A percentile compares a stretch with the other conserved stretches of the same genome.
Conservation (phyloP, 1,140 invertebrate genomes). For the Pseudomyrmex gracilis region DNA sequence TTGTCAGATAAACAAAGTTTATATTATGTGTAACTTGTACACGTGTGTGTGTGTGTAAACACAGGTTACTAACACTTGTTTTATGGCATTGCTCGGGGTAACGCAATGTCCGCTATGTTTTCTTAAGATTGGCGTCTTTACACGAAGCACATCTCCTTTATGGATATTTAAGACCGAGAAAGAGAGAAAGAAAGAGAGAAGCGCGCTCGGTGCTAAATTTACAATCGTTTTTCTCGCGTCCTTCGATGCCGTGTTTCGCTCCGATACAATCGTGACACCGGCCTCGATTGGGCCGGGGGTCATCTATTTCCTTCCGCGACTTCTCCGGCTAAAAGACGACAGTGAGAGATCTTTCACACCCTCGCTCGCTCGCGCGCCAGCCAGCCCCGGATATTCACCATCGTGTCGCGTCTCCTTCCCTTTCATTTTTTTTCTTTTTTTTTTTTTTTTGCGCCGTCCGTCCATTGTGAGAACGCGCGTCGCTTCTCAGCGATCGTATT, state of each 20-base stretch:
- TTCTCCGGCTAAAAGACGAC: slow-evolving; percentile 19
- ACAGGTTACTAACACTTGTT: neutral
- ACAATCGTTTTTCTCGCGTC: slow-evolving; percentile 35
- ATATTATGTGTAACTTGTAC: neutral
- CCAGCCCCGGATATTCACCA: slow-evolving; percentile 51
- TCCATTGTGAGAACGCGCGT: neutral
- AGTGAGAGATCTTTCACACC: slow-evolving; percentile 41
- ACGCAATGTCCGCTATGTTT: neutral
- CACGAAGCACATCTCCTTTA: neutral
- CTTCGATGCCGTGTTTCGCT: slow-evolving; percentile 21
- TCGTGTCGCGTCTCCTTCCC: neutral
- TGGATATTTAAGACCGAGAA: slow-evolving; percentile 28
- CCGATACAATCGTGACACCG: slow-evolving; percentile 53
- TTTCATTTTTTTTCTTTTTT: too few relatives aligned
- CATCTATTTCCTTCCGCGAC: slow-evolving; percentile 56
- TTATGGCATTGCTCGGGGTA: neutral
- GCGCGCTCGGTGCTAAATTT: slow-evolving; percentile 44
- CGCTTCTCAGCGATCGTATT: slow-evolving; percentile 20
- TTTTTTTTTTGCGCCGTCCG: slow-evolving; percentile 35
- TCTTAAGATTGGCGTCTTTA: neutral
- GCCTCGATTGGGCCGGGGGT: slow-evolving; percentile 13
- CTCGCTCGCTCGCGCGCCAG: too few relatives aligned
- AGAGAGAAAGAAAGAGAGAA: neutral
- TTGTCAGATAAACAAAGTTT: neutral
- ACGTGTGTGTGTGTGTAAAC: neutral